Evolutionary conservation across 1,140 invertebrate species (phyloP), one percentile per base, ranked within the genome.

Genomic region (Platorchestia sp.): DNA sequence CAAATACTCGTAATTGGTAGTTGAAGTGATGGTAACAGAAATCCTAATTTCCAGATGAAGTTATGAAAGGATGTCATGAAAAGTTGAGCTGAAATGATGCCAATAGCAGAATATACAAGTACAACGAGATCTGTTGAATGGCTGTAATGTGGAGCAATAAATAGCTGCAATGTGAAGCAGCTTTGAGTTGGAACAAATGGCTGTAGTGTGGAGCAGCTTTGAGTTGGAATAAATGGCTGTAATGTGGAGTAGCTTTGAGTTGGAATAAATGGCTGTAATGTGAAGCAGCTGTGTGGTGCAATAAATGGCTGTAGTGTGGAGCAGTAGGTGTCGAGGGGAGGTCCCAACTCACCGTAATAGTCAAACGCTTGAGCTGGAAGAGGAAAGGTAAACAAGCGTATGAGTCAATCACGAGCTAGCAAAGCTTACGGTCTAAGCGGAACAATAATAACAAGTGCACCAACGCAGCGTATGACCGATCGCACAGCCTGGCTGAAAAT

Each of bases 331-430:
- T 97, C 98, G 97, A 97, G 97, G 97, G 98, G 98, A 98, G 98
- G 96, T 98, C 98, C 98, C 91, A 93, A 99, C 99, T 99, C 99
- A 99, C 99, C 99, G 99, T 99, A 99, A 98, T 99, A 99, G 98
- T 99, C 99, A 98, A 99, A 99, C 97, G 99, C 98, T 98, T 99
- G 99, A 98, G 98, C 99, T 99, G 98, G 97, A 97, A 98, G 47
- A 86, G 90, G 44, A 95, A 91, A 95, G 59, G 95, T 95, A 53
- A 95, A 95, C 95, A 86, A 95, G 91, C 91, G 91, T 44, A 93
- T 93, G 91, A 93, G 91, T 22, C 91, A 93, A 93, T 47, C 45
- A 47, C 43, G 43, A 47, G 91, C 91, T 93, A 47, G 91, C 91
- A 93, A 89, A 89, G 87, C 87, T 89, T 89, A 89, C 87, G 3